Percentiles rank a stretch among this genome's conserved stretches.
Conservation (phyloP, 2,113 vertebrate species). For the Paradoxurus hermaphroditus region DNA sequence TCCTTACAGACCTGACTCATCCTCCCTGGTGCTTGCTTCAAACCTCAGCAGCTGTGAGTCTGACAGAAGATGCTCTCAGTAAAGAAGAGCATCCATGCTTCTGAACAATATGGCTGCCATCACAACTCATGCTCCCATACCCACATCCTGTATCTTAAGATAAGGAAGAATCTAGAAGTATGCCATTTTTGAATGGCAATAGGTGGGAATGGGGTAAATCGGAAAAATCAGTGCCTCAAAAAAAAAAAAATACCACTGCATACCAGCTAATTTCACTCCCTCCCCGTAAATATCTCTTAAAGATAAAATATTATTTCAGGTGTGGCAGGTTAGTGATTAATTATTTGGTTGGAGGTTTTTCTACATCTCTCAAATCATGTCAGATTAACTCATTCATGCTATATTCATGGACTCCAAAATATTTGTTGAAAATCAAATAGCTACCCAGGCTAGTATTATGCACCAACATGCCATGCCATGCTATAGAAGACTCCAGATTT, state of each 20-base stretch:
- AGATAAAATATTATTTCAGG: neutral
- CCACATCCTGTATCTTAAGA: neutral
- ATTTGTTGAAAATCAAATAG: neutral
- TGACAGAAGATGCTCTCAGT: neutral
- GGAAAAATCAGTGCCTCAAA: neutral
- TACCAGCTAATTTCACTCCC: neutral
- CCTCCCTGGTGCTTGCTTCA: neutral
- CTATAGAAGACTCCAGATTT: neutral
- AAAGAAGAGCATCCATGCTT: neutral
- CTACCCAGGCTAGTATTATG: neutral
- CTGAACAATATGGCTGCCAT: neutral
- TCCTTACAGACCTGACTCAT: neutral
- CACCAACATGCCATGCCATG: too few species aligned
- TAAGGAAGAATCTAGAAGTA: neutral
- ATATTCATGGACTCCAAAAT: neutral
- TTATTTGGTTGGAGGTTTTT: neutral
- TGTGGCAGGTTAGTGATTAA: neutral
- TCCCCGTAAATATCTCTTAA: neutral
- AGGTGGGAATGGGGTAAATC: neutral
- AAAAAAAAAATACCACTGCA: neutral
- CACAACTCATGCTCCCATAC: neutral
- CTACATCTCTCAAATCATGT: neutral
- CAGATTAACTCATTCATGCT: neutral
- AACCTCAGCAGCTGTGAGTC: neutral
- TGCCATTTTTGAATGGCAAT: neutral